phyloP scores from a whole-genome alignment of 2,113 vertebrate genomes.

The Nycticebus coucang region DNA sequence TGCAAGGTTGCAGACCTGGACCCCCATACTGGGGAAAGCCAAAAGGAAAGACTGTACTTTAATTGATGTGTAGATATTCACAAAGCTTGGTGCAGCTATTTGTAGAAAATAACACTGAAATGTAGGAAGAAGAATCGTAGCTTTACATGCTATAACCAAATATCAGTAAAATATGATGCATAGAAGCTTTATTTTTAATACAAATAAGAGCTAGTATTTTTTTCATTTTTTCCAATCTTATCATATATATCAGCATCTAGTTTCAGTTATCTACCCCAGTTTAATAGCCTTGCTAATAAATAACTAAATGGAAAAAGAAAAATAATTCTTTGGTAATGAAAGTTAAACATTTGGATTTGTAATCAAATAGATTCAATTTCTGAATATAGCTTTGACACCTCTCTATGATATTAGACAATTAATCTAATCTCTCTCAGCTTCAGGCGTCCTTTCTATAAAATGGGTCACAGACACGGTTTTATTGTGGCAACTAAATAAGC shows the following conservation, averaged over 20 bases:
- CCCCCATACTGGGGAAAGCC: neutral
- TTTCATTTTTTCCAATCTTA: neutral
- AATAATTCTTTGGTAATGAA: neutral
- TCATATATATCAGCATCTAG: neutral
- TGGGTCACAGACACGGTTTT: neutral
- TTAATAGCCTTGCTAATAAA: neutral
- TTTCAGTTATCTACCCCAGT: neutral
- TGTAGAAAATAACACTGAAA: neutral
- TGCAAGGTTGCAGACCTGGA: neutral
- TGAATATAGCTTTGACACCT: neutral
- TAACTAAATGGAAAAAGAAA: neutral
- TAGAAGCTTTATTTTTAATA: neutral
- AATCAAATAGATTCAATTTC: neutral
- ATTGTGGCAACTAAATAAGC: neutral
- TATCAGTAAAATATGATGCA: neutral
- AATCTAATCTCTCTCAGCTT: neutral
- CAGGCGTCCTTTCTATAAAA: neutral
- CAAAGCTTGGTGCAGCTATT: neutral
- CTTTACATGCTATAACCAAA: neutral
- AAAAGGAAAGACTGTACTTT: neutral
- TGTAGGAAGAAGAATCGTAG: neutral
- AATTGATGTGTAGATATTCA: neutral
- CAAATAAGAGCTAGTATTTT: neutral
- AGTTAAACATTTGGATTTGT: neutral
- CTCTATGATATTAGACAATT: neutral